Evolutionary conservation across 2,113 vertebrate genomes (phyloP), one percentile per base, ranked within the genome.

Genomic region (Microtus ochrogaster): DNA sequence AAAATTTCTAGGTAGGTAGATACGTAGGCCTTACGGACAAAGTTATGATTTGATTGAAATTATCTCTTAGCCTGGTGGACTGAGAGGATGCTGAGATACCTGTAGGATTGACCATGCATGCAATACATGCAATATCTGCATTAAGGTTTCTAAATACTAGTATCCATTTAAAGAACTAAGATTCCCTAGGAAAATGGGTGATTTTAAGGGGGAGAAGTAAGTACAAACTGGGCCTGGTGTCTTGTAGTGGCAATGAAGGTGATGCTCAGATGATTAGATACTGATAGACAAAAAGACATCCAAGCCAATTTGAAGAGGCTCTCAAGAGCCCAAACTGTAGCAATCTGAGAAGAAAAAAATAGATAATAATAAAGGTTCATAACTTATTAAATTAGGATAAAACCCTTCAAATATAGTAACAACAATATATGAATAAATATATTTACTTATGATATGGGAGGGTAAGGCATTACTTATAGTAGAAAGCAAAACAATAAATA

Each of bases 401-500:
- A n/a, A 85, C 70, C 28, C 6, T 47, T 65, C 2, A 33, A 85
- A 68, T 65, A 70, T 30, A 78, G 68, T 78, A 92, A 49, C 70
- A 94, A 91, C n/a, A 77, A 85, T 21, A 68, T 7, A 55, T 39
- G n/a, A 77, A n/a, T 77, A 77, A 96, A 74, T 90, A 87, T 74
- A 74, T 89, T 82, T 81, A 73, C 39, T 65, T 83, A 73, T 24
- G 33, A 83, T 30, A 2, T 24, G 9, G 6, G 41, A 73, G 68
- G 28, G 49, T 39, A 95, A 82, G 24, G 10, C 74, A 36, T 90
- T 70, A 81, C 44, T 94, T 58, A 26, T 8, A 39, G n/a, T 47
- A 91, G 72, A 89, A 96, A 94, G 66, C 5, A 28, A 91, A 92
- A 91, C n/a, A 63, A 83, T 90, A 95, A 82, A 88, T 79, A 96